Base-by-base conservation (phyloP, 2,797 vertebrate species). In the Eulemur rubriventer region DNA sequence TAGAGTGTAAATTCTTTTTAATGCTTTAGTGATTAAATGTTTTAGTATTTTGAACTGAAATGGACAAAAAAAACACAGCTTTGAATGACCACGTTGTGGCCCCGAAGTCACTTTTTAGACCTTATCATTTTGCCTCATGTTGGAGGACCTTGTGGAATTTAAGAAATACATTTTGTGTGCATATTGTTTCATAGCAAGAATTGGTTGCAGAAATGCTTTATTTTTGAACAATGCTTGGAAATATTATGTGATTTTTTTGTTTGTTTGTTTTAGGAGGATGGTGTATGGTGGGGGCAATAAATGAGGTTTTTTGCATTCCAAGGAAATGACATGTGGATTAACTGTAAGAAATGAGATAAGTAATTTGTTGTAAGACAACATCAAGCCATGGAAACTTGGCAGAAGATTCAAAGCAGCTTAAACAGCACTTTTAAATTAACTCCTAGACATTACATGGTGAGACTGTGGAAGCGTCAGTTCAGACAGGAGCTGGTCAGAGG, bases 341-440 rank as follows among this genome's bases (percentile, higher is more conserved):
- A 99, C 99, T 99, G 99, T 99, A 98, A 98, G 99, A 99, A 99
- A 98, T 97, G 98, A 98, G 98, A 99, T 98, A 98, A 98, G 98
- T 99, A 99, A 99, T 99, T 98, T 99, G 99, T 99, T 99, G 99
- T 99, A 98, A 99, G 99, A 99, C 99, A 99, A 99, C 99, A 99
- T 99, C 99, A 99, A 99, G 99, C 99, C 99, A 99, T 99, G 99
- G 99, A 99, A 99, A 99, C 99, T 99, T 98, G 99, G 99, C 99
- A 99, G 99, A 99, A 99, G 99, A 99, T 98, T 99, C 99, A 99
- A 99, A 99, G 99, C 99, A 98, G 99, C 99, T 99, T 98, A 98
- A 98, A 98, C 98, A 98, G 99, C 99, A 98, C 99, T 99, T 99
- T 99, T 99, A 98, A 98, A 97, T 98, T 99, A 98, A 98, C 98